phyloP scores from a whole-genome alignment of 2,888 invertebrate species.

The Nomada hirtipes region DNA sequence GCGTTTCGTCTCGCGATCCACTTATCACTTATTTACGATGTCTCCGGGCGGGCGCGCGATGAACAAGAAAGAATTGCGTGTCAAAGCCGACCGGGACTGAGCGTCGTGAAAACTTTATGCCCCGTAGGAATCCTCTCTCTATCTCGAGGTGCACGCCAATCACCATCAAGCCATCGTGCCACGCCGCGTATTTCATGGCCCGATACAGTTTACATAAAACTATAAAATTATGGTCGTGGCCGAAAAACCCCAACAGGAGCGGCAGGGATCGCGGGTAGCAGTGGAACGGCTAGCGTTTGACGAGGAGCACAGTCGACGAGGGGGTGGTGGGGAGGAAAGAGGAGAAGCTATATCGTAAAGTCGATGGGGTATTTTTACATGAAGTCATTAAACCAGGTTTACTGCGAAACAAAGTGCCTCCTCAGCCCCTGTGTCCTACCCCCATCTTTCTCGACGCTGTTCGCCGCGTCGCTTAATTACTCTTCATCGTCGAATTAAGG shows the following conservation, averaged over 20 bases:
- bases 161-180: conserved; percentile 81
- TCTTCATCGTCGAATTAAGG: conserved; percentile 78
- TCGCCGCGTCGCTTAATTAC: conserved; percentile 74
- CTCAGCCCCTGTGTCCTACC: conserved; percentile 8
- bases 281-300: conserved; percentile 6
- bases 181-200: conserved; percentile 73
- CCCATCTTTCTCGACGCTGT: conserved; percentile 10
- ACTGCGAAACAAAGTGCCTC: conserved; percentile 78
- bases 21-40: conserved; percentile 70
- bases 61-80: conserved; percentile 78
- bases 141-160: conserved; percentile 78
- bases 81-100: conserved; percentile 69
- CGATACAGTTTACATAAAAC: conserved; percentile 84
- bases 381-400: conserved; percentile 81
- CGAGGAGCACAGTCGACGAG: neutral
- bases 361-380: conserved; percentile 81
- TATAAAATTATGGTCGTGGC: conserved; percentile 81
- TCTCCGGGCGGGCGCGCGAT: conserved; percentile 52
- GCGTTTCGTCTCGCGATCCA: conserved; percentile 44
- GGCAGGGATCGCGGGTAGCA: conserved; percentile 8
- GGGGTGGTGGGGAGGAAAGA: conserved; percentile 32
- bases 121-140: conserved; percentile 62
- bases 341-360: conserved; percentile 74
- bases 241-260: conserved; percentile 61
- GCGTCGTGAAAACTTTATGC: conserved; percentile 61